A percentile compares a stretch with the other conserved stretches of the same genome.
Evolutionary conservation across 2,888 invertebrate genomes (phyloP).

Genomic region (Lutraria lutraria): DNA sequence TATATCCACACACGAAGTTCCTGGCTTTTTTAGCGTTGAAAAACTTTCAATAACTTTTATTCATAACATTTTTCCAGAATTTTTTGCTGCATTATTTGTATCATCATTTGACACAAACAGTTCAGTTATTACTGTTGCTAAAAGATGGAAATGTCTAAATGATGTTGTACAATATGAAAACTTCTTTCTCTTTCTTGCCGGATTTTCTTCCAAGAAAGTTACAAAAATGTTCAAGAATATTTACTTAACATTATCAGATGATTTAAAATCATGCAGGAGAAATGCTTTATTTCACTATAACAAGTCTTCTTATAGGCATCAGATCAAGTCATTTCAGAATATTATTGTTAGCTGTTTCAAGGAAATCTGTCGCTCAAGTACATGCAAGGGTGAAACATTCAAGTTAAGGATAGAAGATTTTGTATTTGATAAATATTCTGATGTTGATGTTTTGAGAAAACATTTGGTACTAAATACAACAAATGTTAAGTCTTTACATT

Average conservation of each 20-base stretch:
- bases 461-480: background rate
- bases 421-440: background rate
- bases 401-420: background rate
- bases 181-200: background rate
- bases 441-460: background rate
- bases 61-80: background rate
- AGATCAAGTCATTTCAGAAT: background rate
- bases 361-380: background rate
- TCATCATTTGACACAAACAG: background rate
- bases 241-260: background rate
- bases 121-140: background rate
- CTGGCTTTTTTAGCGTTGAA: background rate
- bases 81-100: background rate
- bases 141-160: background rate
- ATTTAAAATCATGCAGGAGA: background rate
- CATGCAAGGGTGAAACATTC: background rate
- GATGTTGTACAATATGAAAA: constrained; percentile 1
- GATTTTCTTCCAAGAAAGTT: background rate
- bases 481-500: background rate
- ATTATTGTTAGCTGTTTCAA: background rate
- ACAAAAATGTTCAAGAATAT: background rate
- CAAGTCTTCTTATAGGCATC: background rate
- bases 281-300: background rate
- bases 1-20: background rate
- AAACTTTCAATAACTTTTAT: background rate